Evolutionary conservation across 2,113 vertebrate genomes (phyloP).

Genomic region (Leptodactylus fuscus): DNA sequence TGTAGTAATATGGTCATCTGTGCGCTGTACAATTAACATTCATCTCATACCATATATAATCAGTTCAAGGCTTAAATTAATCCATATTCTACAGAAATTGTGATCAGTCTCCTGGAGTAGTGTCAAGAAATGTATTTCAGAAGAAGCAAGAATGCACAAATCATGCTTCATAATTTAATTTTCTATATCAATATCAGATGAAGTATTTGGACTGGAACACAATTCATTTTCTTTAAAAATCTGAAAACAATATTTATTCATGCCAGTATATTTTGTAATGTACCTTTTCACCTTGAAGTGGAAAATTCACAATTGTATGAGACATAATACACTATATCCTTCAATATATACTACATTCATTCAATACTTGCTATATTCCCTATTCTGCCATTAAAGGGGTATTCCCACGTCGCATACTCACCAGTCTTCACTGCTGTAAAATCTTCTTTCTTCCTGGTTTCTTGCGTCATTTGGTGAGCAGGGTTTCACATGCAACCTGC

Average conservation of each 20-base stretch:
- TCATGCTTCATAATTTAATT: neutral
- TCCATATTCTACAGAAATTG: neutral
- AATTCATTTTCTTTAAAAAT: neutral
- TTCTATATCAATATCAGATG: conserved; percentile 1
- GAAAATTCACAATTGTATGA: neutral
- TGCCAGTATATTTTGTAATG: neutral
- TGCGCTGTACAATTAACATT: neutral
- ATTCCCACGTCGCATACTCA: too few relatives aligned
- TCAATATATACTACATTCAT: too few relatives aligned
- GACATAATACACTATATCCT: too few relatives aligned
- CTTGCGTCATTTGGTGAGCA: too few relatives aligned
- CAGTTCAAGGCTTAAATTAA: neutral
- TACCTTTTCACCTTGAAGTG: neutral
- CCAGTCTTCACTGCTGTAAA: too few relatives aligned
- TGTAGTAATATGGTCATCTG: neutral
- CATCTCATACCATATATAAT: neutral
- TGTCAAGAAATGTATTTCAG: neutral
- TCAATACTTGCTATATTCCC: too few relatives aligned
- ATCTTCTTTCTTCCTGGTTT: too few relatives aligned
- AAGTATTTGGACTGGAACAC: neutral
- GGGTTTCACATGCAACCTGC: too few relatives aligned
- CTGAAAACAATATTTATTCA: neutral
- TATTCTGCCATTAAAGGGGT: too few relatives aligned
- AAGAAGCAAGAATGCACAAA: conserved; percentile 7
- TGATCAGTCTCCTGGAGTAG: neutral